Percentiles rank a stretch among this genome's conserved stretches.
phyloP scores from a whole-genome alignment of 2,888 invertebrate species.

The Cephonodes hylas region DNA sequence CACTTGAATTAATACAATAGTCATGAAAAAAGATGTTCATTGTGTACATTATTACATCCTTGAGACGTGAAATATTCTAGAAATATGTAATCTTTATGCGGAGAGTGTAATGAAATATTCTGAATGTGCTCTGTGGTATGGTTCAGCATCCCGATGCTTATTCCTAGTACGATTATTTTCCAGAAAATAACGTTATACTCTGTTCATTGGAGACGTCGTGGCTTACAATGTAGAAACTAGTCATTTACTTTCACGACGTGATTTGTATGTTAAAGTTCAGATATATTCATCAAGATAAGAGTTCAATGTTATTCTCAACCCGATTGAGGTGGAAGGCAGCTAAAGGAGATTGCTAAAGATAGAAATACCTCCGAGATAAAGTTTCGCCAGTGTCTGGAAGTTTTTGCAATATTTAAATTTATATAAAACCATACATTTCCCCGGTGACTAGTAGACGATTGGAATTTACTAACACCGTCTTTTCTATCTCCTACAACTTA shows the following conservation, averaged over 20 bases:
- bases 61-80: background rate
- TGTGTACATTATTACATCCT: background rate
- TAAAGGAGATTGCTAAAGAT: background rate
- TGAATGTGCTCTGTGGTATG: background rate
- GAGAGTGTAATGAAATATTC: background rate
- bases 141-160: background rate
- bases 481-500: too few relatives aligned
- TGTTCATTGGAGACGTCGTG: background rate
- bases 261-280: background rate
- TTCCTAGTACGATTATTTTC: too few relatives aligned
- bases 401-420: background rate
- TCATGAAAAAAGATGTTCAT: background rate
- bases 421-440: background rate
- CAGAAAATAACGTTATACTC: background rate
- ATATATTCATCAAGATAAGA: background rate
- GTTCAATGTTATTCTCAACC: background rate
- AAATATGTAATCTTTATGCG: background rate
- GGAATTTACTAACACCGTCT: background rate
- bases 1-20: background rate
- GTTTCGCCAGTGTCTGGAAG: background rate
- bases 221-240: background rate
- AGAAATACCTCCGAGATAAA: background rate
- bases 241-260: background rate
- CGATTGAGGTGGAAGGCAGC: background rate
- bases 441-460: background rate